Evolutionary conservation across 2,888 invertebrate genomes (phyloP).

Genomic region (Cryptus armator): DNA sequence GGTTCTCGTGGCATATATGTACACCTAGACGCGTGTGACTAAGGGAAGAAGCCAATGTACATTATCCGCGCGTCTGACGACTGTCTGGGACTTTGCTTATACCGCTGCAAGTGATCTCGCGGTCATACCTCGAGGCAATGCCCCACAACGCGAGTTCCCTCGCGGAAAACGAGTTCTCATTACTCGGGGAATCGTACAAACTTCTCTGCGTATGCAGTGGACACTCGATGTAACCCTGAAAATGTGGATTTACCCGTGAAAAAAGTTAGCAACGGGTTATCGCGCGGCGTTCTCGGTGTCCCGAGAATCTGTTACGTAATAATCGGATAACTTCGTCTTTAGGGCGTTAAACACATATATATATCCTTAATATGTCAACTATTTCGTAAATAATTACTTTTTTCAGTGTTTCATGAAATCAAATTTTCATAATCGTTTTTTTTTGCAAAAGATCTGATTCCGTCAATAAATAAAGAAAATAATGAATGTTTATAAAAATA

Average conservation of each 20-base stretch:
- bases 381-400: no score
- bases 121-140: conserved; percentile 61
- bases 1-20: conserved; percentile 6
- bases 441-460: no score
- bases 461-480: no score
- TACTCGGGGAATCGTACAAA: background rate
- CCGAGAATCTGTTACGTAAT: background rate
- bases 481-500: no score
- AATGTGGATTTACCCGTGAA: conserved; percentile 20
- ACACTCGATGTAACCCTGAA: background rate
- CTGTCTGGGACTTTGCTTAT: conserved; percentile 50
- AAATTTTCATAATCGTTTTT: no score
- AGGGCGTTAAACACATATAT: no score
- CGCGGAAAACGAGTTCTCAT: conserved; percentile 36
- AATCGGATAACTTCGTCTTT: background rate
- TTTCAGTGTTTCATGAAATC: no score
- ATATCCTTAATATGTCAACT: no score
- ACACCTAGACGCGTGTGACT: conserved; percentile 41
- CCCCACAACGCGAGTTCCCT: conserved; percentile 3
- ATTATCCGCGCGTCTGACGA: conserved; percentile 64
- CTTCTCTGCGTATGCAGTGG: background rate
- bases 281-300: background rate
- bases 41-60: conserved; percentile 53
- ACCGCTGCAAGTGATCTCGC: conserved; percentile 41
- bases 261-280: background rate